A percentile compares a stretch with the other conserved stretches of the same genome.
phyloP scores from a whole-genome alignment of 2,113 vertebrate species.

The Ellobius talpinus region DNA sequence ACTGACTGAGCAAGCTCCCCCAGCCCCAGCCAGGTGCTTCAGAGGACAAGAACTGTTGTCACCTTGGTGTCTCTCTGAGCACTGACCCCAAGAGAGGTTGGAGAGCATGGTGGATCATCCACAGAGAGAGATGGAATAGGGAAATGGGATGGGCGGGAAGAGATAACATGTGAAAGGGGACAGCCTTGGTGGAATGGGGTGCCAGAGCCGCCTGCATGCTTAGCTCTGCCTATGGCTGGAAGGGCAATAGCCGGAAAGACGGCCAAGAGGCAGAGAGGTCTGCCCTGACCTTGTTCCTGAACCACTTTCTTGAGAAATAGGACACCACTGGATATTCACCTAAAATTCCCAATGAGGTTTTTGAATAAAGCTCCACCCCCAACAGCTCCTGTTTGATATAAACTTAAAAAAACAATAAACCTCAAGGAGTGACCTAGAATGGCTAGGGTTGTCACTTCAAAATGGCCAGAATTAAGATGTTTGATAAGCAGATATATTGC shows the following conservation, averaged over 20 bases:
- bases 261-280: not conserved
- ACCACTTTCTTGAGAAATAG: not conserved
- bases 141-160: not conserved
- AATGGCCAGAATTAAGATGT: conserved; percentile 4
- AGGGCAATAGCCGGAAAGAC: not conserved
- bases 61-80: not conserved
- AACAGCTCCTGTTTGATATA: not conserved
- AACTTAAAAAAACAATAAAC: conserved; percentile 23
- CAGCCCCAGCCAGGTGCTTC: not conserved
- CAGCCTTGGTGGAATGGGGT: too few species aligned
- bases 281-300: not conserved
- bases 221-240: not conserved
- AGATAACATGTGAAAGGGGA: not conserved
- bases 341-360: not conserved
- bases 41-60: not conserved
- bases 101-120: not conserved
- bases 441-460: conserved; percentile 8
- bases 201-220: not conserved
- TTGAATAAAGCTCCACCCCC: not conserved
- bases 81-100: not conserved
- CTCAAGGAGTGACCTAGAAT: not conserved
- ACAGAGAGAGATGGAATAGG: not conserved
- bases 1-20: not conserved
- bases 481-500: conserved; percentile 65
- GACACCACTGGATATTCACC: not conserved